Evolutionary conservation across 2,888 invertebrate genomes (phyloP).

Genomic region (Temnothorax ravouxi): DNA sequence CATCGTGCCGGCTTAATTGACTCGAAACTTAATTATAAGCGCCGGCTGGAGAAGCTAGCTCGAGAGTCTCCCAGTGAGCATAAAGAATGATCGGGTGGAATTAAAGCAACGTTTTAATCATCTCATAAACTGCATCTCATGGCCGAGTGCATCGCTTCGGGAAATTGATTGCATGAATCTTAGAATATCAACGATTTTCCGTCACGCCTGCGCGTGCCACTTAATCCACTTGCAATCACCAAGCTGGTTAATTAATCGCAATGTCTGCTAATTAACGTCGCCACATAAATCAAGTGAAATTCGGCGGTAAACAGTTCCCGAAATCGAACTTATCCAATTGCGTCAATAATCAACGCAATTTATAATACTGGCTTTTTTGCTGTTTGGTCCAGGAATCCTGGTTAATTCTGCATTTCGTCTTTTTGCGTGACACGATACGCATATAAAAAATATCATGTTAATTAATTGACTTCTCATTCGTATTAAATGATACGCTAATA

Average conservation of each 20-base stretch:
- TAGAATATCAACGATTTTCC: constrained; percentile 17
- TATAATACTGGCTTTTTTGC: constrained; percentile 11
- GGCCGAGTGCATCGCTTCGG: constrained; percentile 4
- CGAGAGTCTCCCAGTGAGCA: not conserved
- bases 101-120: constrained; percentile 32
- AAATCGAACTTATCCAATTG: constrained; percentile 14
- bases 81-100: constrained; percentile 25
- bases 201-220: constrained; percentile 12
- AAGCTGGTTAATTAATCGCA: constrained; percentile 42
- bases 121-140: constrained; percentile 24
- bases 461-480: constrained; percentile 45
- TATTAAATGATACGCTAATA: constrained; percentile 42
- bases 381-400: not conserved
- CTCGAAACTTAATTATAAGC: constrained; percentile 42
- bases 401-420: constrained; percentile 8
- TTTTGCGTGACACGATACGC: constrained; percentile 1
- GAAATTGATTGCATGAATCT: constrained; percentile 18
- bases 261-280: constrained; percentile 35
- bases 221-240: constrained; percentile 6
- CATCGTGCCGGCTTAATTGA: constrained; percentile 13
- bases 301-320: not conserved
- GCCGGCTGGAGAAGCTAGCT: not conserved
- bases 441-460: constrained; percentile 28
- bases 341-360: constrained; percentile 20
- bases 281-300: constrained; percentile 35